Conservation (phyloP, 2,888 invertebrate species). For the Oscheius myriophilus region DNA sequence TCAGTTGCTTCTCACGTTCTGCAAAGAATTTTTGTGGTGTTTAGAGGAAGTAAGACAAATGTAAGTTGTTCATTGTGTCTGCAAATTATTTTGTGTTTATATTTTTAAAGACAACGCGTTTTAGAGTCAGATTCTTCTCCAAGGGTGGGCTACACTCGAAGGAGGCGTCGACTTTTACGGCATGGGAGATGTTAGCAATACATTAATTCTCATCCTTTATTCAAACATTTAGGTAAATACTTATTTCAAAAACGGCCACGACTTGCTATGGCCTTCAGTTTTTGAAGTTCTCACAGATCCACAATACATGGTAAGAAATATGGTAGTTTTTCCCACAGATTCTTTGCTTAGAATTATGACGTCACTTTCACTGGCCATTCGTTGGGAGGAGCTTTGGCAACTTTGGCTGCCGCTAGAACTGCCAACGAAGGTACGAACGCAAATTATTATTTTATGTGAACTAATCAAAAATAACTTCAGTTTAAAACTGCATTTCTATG, state of each 20-base stretch:
- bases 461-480: too few relatives aligned
- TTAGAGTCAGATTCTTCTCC: conserved; percentile 60
- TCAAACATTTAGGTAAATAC: conserved; percentile 55
- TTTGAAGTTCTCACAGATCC: conserved; percentile 44
- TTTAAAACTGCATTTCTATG: too few relatives aligned
- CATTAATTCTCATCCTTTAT: not conserved
- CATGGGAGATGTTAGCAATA: conserved; percentile 51
- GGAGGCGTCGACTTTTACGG: conserved; percentile 59
- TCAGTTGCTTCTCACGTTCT: conserved; percentile 31
- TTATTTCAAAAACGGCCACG: conserved; percentile 62
- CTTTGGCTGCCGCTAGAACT: conserved; percentile 51
- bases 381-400: conserved; percentile 64
- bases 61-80: too few relatives aligned
- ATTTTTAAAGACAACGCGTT: too few relatives aligned
- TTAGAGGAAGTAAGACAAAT: conserved; percentile 43
- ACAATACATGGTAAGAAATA: conserved; percentile 45
- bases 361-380: conserved; percentile 67
- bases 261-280: conserved; percentile 58
- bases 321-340: too few relatives aligned
- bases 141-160: conserved; percentile 58
- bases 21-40: conserved; percentile 40
- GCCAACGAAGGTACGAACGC: conserved; percentile 37
- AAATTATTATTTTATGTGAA: too few relatives aligned
- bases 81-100: too few relatives aligned
- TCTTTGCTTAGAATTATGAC: conserved; percentile 54